Conservation (phyloP, 2,888 invertebrate genomes). For the Lampropteryx suffumata region DNA sequence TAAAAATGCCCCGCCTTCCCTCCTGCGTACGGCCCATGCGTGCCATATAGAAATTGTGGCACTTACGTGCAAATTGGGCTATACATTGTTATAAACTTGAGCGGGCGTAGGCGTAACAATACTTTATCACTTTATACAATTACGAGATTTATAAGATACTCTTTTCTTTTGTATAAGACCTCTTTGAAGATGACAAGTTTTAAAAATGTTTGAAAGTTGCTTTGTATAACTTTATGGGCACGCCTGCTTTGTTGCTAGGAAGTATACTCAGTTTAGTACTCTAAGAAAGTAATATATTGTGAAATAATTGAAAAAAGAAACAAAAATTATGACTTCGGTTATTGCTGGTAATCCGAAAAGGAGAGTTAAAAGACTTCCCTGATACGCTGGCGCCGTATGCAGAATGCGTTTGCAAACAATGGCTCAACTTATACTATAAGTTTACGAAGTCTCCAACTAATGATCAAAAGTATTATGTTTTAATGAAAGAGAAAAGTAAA, state of each 20-base stretch:
- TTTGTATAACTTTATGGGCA: slow-evolving; percentile 12
- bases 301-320: too few species aligned
- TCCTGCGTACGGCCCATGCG: slow-evolving; percentile 24
- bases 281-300: too few species aligned
- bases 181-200: slow-evolving; percentile 23
- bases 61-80: slow-evolving; percentile 63
- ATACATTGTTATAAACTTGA: slow-evolving; percentile 53
- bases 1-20: slow-evolving; percentile 10
- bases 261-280: too few species aligned
- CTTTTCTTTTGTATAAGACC: slow-evolving; percentile 16
- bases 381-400: too few species aligned
- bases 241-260: slow-evolving; percentile 5
- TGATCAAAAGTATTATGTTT: too few species aligned
- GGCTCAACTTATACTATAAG: too few species aligned
- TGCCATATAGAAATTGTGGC: slow-evolving; percentile 49
- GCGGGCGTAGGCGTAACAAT: slow-evolving; percentile 38
- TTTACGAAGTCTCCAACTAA: too few species aligned
- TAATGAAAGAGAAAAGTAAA: too few species aligned
- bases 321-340: too few species aligned
- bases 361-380: too few species aligned
- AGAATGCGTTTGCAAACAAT: too few species aligned
- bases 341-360: too few species aligned
- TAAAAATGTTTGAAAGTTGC: slow-evolving; percentile 2
- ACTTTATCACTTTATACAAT: slow-evolving; percentile 56
- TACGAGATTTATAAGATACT: slow-evolving; percentile 37